These are phyloP conservation scores for Notolabrus celidotus DNA, from an alignment of 2,797 vertebrate species.

Conservation along the genomic window DNA sequence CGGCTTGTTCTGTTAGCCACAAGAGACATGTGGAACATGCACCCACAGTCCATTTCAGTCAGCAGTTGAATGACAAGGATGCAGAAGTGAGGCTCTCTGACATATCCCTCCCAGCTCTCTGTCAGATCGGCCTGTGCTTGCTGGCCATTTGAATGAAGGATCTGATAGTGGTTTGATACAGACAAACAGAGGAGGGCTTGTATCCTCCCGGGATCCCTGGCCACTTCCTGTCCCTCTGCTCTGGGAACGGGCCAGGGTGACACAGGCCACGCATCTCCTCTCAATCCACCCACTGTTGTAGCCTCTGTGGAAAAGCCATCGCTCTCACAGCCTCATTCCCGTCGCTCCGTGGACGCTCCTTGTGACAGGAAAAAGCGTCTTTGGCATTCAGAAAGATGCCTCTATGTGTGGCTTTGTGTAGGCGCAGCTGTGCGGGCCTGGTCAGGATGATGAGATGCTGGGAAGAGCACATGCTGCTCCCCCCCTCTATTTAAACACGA, in stretches of 20 bases:
- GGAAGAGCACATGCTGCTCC: slow-evolving; percentile 45
- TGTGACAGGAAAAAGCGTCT: slow-evolving; percentile 77
- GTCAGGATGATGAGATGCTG: slow-evolving; percentile 67
- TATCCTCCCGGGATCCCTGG: slow-evolving; percentile 72
- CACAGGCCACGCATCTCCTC: slow-evolving; percentile 81
- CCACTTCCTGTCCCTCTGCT: slow-evolving; percentile 83
- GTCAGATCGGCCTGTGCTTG: slow-evolving; percentile 53
- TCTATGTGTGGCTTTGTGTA: slow-evolving; percentile 77
- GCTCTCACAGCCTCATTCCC: slow-evolving; percentile 67
- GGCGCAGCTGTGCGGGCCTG: slow-evolving; percentile 74
- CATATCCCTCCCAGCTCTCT: slow-evolving; percentile 44
- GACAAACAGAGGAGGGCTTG: slow-evolving; percentile 82
- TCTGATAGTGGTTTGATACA: slow-evolving; percentile 75
- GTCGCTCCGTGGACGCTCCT: slow-evolving; percentile 47
- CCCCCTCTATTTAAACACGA: slow-evolving; percentile 15
- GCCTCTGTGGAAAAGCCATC: slow-evolving; percentile 66
- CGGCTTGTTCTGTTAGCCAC: slow-evolving; percentile 1
- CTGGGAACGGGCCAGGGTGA: slow-evolving; percentile 80
- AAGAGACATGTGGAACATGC: slow-evolving; percentile 1
- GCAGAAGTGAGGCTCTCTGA: slow-evolving; percentile 33
- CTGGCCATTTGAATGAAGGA: slow-evolving; percentile 77
- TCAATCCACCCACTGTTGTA: slow-evolving; percentile 85
- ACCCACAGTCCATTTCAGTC: slow-evolving; percentile 15
- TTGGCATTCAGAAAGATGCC: slow-evolving; percentile 73
- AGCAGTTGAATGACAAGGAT: slow-evolving; percentile 46